Evolutionary conservation across 1,140 invertebrate genomes (phyloP), one percentile per base, ranked within the genome.

Genomic region (Hestina assimilis): DNA sequence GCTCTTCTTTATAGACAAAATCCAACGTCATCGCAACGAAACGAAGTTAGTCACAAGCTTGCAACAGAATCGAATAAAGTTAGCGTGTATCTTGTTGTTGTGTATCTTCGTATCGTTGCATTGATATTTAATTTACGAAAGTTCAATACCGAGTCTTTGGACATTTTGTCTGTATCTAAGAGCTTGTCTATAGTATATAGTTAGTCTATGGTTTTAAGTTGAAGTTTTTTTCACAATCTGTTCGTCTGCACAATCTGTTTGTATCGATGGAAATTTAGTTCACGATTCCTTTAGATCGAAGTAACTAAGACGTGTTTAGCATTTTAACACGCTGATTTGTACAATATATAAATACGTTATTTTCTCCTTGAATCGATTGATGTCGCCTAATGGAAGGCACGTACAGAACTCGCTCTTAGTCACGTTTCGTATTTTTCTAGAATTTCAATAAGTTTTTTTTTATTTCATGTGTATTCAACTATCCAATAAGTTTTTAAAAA

Each of bases 261-360:
- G 1, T 28, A 9, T 35, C 8, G 15, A 45, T 19, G 20, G 31
- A 26, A 19, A 56, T 51, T 56, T 70, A 59, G 56, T 65, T 70
- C 79, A 82, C 76, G 76, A 79, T 75, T 69, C 65, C 66, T 71
- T 73, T 72, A 43, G 56, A 58, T 55, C 40, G 24, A 53, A 33
- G 19, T 48, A 17, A n/a, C 31, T 15, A 12, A 56, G 66, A 64
- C 69, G 70, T 74, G 69, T 60, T 35, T 12, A 56, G 56, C 68
- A 23, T 71, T 67, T 78, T 75, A 73, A 69, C 67, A 46, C 21
- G 31, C 48, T 48, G 29, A 2, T 46, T 47, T 23, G 24, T 56
- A 28, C 21, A 51, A 43, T 40, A 52, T 28, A 52, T 41, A 20
- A 20, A 41, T 35, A 15, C 12, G 50, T 31, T 31, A 50, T 58